Percentiles rank a stretch among this genome's conserved stretches.
Conservation (phyloP, 2,888 invertebrate species). For the Dyspetes luteomarginatus region DNA sequence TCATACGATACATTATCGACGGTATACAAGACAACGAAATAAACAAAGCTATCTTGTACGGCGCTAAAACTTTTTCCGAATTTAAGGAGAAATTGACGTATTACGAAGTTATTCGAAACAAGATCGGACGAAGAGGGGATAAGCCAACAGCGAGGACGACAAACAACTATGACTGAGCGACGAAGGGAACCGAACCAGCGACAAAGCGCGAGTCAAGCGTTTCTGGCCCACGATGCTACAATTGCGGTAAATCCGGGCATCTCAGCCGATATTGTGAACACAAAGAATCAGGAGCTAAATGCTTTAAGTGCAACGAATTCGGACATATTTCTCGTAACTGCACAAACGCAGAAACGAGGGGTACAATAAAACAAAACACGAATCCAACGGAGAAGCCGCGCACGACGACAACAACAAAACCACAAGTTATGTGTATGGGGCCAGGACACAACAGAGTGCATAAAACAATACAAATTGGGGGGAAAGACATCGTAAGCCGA, state of each 20-base stretch:
- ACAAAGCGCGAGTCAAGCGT: neutral
- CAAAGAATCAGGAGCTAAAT: slow-evolving; percentile 63
- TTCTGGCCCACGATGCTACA: slow-evolving; percentile 53
- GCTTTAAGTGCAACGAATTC: slow-evolving; percentile 67
- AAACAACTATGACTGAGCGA: too few species aligned
- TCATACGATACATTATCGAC: slow-evolving; percentile 42
- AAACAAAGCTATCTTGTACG: slow-evolving; percentile 35
- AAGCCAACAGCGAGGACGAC: neutral
- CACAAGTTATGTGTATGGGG: slow-evolving; percentile 16
- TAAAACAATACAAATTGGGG: slow-evolving; percentile 10
- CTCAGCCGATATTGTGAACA: slow-evolving; percentile 59
- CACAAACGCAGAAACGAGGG: neutral
- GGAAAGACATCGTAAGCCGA: slow-evolving; percentile 2
- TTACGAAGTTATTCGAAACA: slow-evolving; percentile 27
- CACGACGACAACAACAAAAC: neutral
- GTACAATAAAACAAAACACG: neutral
- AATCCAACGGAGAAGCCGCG: neutral
- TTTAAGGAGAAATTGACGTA: slow-evolving; percentile 23
- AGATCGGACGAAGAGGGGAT: neutral
- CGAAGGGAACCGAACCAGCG: neutral
- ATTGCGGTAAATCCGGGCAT: slow-evolving; percentile 65
- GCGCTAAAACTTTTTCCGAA: slow-evolving; percentile 29
- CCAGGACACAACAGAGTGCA: slow-evolving; percentile 11
- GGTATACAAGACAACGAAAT: slow-evolving; percentile 26
- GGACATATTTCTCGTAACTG: slow-evolving; percentile 65